Evolutionary conservation across 2,888 invertebrate species (phyloP).

Genomic region (Encarsia formosa): DNA sequence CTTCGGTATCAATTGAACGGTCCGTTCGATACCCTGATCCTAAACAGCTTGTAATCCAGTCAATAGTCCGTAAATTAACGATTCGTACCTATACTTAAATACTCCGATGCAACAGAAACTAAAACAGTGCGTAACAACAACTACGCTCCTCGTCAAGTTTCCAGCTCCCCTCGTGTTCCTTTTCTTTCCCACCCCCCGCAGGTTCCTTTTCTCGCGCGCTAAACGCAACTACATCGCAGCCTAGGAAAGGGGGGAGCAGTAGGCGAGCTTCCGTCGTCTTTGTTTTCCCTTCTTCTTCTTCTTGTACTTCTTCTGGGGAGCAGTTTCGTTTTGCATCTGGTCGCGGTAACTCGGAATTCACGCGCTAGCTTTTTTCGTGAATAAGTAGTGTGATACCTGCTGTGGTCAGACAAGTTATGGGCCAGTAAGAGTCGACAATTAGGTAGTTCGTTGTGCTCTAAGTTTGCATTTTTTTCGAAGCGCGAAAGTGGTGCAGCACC

Average conservation of each 20-base stretch:
- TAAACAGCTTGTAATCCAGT: too few species aligned
- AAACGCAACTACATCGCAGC: conserved; percentile 43
- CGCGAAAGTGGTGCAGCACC: too few species aligned
- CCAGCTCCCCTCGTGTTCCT: conserved; percentile 30
- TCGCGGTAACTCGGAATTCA: neutral
- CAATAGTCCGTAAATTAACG: too few species aligned
- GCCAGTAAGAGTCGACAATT: too few species aligned
- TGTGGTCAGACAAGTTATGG: neutral
- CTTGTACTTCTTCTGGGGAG: too few species aligned
- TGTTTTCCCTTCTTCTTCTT: conserved; percentile 51
- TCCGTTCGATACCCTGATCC: too few species aligned
- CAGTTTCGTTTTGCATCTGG: conserved; percentile 47
- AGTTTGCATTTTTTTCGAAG: too few species aligned
- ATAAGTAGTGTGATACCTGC: neutral
- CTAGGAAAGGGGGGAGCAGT: conserved; percentile 32
- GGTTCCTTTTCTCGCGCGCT: conserved; percentile 39
- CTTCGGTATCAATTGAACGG: too few species aligned
- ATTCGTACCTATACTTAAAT: neutral
- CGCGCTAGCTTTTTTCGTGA: neutral
- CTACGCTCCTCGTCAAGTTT: conserved; percentile 8
- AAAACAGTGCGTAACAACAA: too few species aligned
- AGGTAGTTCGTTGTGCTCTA: too few species aligned
- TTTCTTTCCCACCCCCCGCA: conserved; percentile 35
- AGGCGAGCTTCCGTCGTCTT: conserved; percentile 43
- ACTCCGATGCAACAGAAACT: too few species aligned